A percentile compares a stretch with the other conserved stretches of the same genome.
Conservation (phyloP, 2,113 vertebrate genomes). For the Kryptolebias marmoratus region DNA sequence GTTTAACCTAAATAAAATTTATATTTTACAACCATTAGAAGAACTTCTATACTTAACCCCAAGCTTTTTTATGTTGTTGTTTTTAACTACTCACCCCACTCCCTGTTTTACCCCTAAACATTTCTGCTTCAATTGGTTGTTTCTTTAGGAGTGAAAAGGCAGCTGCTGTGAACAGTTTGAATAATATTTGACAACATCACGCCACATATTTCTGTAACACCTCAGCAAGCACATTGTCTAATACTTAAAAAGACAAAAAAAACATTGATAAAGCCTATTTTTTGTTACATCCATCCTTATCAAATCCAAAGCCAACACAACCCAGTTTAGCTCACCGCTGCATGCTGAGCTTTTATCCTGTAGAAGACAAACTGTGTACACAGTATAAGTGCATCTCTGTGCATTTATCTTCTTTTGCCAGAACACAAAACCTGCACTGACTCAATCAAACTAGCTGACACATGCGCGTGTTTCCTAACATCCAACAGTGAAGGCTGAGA, state of each 20-base stretch:
- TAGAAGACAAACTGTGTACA: constrained; percentile 14
- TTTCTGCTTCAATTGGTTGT: background rate
- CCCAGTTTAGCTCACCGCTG: constrained; percentile 40
- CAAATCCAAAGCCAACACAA: constrained; percentile 18
- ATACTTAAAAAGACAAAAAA: background rate
- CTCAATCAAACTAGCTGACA: constrained; percentile 32
- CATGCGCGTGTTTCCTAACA: constrained; percentile 22
- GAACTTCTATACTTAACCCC: no score
- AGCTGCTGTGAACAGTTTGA: background rate
- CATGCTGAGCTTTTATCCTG: constrained; percentile 39
- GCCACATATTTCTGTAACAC: background rate
- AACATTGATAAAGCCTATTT: background rate
- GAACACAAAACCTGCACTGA: constrained; percentile 17
- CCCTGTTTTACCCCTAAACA: background rate
- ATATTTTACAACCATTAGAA: no score
- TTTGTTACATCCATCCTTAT: constrained; percentile 19
- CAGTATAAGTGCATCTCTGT: background rate
- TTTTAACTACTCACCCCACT: background rate
- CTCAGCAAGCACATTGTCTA: background rate
- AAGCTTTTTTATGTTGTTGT: no score
- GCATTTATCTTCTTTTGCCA: constrained; percentile 13
- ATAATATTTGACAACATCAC: background rate
- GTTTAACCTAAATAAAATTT: no score
- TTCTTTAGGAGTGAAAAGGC: background rate
- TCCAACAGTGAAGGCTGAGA: constrained; percentile 29